Conservation (phyloP, 2,113 vertebrate species). For the Macaca fascicularis region T2T-MFA8v1.1 NC_088380.1:85017501-85018000, state of each 20-base stretch:
- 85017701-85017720: neutral
- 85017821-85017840: no score
- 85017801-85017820: neutral
- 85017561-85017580: neutral
- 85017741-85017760: neutral
- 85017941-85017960: neutral
- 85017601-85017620: neutral
- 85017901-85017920: neutral
- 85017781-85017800: neutral
- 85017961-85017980: rapidly evolving
- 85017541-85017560: neutral
- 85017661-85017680: neutral
- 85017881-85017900: neutral
- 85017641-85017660: neutral
- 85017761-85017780: neutral
- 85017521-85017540: neutral
- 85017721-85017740: neutral
- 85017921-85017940: neutral
- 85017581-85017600: neutral
- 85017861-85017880: no score
- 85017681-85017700: neutral
- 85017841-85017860: neutral
- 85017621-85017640: neutral
- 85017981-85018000: neutral
- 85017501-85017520: neutral